A percentile compares a stretch with the other conserved stretches of the same genome.
These are phyloP conservation scores for Malthinus flaveolus DNA, from an alignment of 2,888 invertebrate genomes.

Conservation along the genomic window DNA sequence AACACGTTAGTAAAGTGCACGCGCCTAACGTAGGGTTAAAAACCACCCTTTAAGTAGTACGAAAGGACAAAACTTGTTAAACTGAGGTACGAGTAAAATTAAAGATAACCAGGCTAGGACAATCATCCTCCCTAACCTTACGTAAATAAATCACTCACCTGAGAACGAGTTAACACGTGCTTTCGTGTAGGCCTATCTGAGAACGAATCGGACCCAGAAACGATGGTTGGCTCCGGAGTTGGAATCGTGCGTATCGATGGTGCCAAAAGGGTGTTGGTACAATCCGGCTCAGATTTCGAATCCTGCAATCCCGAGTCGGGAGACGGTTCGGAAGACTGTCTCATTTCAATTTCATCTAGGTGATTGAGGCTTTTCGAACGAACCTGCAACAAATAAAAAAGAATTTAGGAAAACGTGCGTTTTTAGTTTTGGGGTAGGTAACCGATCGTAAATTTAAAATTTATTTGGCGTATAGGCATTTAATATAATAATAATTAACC, in stretches of 20 bases:
- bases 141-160: conserved; percentile 50
- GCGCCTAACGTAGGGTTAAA: too few relatives aligned
- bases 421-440: too few relatives aligned
- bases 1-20: too few relatives aligned
- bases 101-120: too few relatives aligned
- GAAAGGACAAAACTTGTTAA: too few relatives aligned
- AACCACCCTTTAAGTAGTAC: too few relatives aligned
- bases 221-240: conserved; percentile 56
- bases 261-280: conserved; percentile 44
- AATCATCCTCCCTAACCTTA: too few relatives aligned
- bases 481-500: too few relatives aligned
- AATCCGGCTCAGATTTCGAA: conserved; percentile 53
- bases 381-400: conserved; percentile 58
- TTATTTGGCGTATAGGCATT: too few relatives aligned
- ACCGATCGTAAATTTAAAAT: too few relatives aligned
- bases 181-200: conserved; percentile 46
- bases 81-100: too few relatives aligned
- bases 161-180: conserved; percentile 63
- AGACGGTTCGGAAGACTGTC: conserved; percentile 45
- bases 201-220: conserved; percentile 35
- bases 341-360: conserved; percentile 67
- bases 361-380: conserved; percentile 75
- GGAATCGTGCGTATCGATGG: conserved; percentile 49
- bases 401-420: not conserved
- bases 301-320: conserved; percentile 49